Evolutionary conservation across 2,888 invertebrate species (phyloP).

Genomic region (Steinernema carpocapsae): DNA sequence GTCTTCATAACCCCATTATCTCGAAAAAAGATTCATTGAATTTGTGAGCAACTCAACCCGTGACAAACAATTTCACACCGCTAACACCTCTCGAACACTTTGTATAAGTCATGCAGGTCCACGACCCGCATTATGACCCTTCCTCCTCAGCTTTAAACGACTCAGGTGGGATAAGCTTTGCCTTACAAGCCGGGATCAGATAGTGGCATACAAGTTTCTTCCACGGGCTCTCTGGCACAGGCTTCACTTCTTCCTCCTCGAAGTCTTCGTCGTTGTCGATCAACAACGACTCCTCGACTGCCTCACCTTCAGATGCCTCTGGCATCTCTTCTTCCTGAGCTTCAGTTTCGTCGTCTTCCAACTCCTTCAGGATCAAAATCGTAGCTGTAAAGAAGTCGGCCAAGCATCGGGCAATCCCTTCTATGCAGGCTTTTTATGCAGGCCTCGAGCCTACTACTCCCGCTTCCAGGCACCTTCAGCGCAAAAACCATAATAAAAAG

Average conservation of each 20-base stretch:
- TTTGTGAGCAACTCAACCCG: too few species aligned
- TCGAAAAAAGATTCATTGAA: too few species aligned
- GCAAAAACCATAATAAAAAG: too few species aligned
- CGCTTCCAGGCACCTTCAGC: too few species aligned
- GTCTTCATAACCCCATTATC: too few species aligned
- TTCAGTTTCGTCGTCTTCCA: slow-evolving; percentile 17
- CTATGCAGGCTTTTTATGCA: slow-evolving; percentile 50
- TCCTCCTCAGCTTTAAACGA: slow-evolving; percentile 19
- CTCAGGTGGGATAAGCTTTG: slow-evolving; percentile 22
- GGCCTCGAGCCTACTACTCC: too few species aligned
- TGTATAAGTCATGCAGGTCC: slow-evolving; percentile 26
- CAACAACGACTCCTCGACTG: background rate
- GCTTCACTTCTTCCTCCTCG: background rate
- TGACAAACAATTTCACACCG: too few species aligned
- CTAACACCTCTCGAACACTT: slow-evolving; percentile 24
- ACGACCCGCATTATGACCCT: slow-evolving; percentile 17
- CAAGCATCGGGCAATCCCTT: slow-evolving; percentile 47
- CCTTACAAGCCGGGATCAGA: slow-evolving; percentile 23
- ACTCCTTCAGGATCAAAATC: background rate
- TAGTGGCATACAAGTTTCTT: background rate
- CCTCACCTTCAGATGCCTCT: background rate
- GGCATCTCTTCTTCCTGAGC: slow-evolving; percentile 8
- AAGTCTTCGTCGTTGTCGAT: background rate
- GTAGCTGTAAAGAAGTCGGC: slow-evolving; percentile 49
- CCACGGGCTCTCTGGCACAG: background rate